phyloP scores from a whole-genome alignment of 2,113 vertebrate species.

The Tetraodon nigroviridis region DNA sequence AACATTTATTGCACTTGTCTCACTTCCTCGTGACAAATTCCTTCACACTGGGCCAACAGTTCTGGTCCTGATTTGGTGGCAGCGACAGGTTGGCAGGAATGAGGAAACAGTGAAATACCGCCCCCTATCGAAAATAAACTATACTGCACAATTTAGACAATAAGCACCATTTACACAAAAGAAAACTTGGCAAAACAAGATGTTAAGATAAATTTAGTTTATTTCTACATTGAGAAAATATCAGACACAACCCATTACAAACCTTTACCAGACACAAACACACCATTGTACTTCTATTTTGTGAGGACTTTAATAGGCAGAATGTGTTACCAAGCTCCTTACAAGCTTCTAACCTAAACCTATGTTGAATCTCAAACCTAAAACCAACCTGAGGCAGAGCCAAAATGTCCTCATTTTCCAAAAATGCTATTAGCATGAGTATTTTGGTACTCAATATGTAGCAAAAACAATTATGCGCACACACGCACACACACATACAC shows the following conservation, averaged over 20 bases:
- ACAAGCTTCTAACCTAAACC: not conserved
- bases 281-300: too few species aligned
- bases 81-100: conserved; percentile 17
- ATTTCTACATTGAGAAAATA: conserved; percentile 59
- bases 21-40: conserved; percentile 23
- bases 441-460: too few species aligned
- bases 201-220: conserved; percentile 50
- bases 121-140: conserved; percentile 45
- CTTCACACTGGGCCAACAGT: conserved; percentile 18
- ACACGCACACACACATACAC: conserved; percentile 1
- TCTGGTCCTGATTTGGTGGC: not conserved
- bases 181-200: not conserved
- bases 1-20: not conserved
- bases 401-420: too few species aligned
- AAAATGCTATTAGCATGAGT: too few species aligned
- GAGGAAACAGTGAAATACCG: conserved; percentile 45
- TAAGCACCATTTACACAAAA: too few species aligned
- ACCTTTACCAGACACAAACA: conserved; percentile 28
- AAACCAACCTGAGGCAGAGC: too few species aligned
- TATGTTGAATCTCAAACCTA: too few species aligned
- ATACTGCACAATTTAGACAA: not conserved
- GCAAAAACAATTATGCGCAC: not conserved
- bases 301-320: too few species aligned
- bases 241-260: conserved; percentile 29
- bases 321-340: too few species aligned